Evolutionary conservation across 2,888 invertebrate genomes (phyloP).

Genomic region (Marasmarcha lunaedactyla): DNA sequence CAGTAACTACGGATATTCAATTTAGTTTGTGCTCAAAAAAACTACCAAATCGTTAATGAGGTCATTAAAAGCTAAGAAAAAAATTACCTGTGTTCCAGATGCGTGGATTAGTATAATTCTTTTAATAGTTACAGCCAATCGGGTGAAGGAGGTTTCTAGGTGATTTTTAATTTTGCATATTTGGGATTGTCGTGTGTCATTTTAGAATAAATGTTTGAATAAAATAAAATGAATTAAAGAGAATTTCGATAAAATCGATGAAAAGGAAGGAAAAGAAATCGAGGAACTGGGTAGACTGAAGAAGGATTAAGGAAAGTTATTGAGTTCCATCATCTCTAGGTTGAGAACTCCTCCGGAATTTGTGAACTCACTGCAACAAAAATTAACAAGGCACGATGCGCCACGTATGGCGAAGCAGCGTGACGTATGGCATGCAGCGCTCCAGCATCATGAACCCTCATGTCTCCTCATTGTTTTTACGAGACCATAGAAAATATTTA

Average conservation of each 20-base stretch:
- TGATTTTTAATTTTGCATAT: not conserved
- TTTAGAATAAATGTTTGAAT: too few relatives aligned
- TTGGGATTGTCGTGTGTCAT: too few relatives aligned
- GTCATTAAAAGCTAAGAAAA: conserved; percentile 21
- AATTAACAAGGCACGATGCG: conserved; percentile 60
- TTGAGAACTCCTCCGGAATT: conserved; percentile 49
- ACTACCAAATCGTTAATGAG: conserved; percentile 19
- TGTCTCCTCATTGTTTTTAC: too few relatives aligned
- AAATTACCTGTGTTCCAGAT: conserved; percentile 52
- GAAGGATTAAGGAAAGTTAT: conserved; percentile 31
- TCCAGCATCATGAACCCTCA: too few relatives aligned
- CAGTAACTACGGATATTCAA: conserved; percentile 22
- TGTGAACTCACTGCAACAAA: conserved; percentile 61
- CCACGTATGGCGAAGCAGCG: conserved; percentile 48
- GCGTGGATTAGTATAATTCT: conserved; percentile 29
- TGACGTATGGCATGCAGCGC: conserved; percentile 31
- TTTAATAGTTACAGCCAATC: conserved; percentile 14
- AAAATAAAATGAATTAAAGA: conserved; percentile 1
- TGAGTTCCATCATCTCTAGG: conserved; percentile 39
- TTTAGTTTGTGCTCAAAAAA: conserved; percentile 21
- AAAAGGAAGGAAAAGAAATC: conserved; percentile 3
- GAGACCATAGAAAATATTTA: too few relatives aligned
- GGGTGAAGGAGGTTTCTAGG: conserved; percentile 4
- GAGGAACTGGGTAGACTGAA: conserved; percentile 14
- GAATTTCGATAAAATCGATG: conserved; percentile 11